Percentiles rank a stretch among this genome's conserved stretches.
phyloP scores from a whole-genome alignment of 1,140 invertebrate species.

The Caenorhabditis latens region DNA sequence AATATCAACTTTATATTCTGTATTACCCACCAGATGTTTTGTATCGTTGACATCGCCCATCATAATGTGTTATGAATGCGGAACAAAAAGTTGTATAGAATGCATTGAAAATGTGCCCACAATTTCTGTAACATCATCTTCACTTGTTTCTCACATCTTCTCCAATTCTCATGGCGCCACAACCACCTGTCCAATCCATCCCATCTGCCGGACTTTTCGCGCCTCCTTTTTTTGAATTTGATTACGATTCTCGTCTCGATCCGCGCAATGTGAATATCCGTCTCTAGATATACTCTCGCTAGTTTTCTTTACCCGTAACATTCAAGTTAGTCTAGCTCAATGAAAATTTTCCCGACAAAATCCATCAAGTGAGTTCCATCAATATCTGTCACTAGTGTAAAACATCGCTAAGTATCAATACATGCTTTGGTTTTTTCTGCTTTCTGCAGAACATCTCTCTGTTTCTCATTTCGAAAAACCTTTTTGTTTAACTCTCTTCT shows the following conservation, averaged over 20 bases:
- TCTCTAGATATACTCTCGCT: neutral
- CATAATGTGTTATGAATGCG: constrained; percentile 30
- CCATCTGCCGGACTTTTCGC: constrained; percentile 23
- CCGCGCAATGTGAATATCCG: neutral
- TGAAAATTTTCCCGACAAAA: constrained; percentile 3
- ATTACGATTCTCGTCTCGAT: neutral
- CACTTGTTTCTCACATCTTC: neutral
- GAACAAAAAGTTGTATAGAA: constrained; percentile 46
- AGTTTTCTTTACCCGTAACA: neutral
- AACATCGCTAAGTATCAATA: constrained; percentile 49
- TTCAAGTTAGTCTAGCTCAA: neutral
- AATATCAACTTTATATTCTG: neutral
- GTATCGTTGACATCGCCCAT: constrained; percentile 33
- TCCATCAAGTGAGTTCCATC: constrained; percentile 48
- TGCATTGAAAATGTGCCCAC: constrained; percentile 41
- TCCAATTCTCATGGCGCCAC: neutral
- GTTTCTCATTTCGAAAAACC: neutral
- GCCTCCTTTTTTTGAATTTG: constrained; percentile 26
- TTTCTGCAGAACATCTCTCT: constrained; percentile 25
- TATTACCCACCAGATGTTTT: constrained; percentile 33
- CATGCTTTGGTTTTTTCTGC: constrained; percentile 42
- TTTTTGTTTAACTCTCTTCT: neutral
- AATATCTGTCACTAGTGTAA: constrained; percentile 54
- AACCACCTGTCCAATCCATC: neutral
- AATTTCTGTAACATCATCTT: constrained; percentile 18